Base-by-base conservation (phyloP, 2,888 invertebrate genomes). In the Mystacides longicornis region DNA sequence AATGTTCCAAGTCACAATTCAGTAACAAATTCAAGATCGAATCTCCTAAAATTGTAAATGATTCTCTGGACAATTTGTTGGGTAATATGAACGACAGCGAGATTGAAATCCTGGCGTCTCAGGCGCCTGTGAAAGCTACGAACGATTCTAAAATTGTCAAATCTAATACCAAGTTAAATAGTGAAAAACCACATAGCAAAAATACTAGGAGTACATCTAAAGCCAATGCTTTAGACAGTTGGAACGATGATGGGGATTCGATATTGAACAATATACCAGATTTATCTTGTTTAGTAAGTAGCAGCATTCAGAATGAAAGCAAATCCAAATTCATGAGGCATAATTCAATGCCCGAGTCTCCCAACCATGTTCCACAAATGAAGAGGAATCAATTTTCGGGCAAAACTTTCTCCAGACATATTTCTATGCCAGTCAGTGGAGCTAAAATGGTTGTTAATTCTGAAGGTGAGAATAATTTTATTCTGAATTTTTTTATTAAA, bases 311-410 rank as follows among this genome's bases (percentile, higher is more conserved):
- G 42, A 56, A 52, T 33, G 52, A 52, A 20, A 65, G 70, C 7
- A 74, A 68, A 61, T 68, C 67, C 14, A 63, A 68, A 52, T 74
- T 77, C 64, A 66, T 68, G 1, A 67, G 77, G 2, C 71, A 76
- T 57, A 75, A 65, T 60, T 75, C 77, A 1, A 77, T 77, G 77
- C 77, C 77, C 0, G 74, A 69, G 56, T 76, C 77, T 20, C 76
- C 77, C 7, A 67, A 69, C 18, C 54, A 70, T 3, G 43, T 31
- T 9, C 49, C 49, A 52, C 16, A 1, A 11, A 55, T 49, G 22
- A 16, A 22, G 23, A 54, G 47, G 18, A 43, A 47, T 7, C 37
- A 51, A n/a, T 16, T 73, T 67, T 72, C 72, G 9, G 71, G 69
- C 67, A 67, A 66, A 16, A 42, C 45, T 18, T 73, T 77, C 64